Base-by-base conservation (phyloP, 2,888 invertebrate species). In the Zygothrica quintamaculata region DNA sequence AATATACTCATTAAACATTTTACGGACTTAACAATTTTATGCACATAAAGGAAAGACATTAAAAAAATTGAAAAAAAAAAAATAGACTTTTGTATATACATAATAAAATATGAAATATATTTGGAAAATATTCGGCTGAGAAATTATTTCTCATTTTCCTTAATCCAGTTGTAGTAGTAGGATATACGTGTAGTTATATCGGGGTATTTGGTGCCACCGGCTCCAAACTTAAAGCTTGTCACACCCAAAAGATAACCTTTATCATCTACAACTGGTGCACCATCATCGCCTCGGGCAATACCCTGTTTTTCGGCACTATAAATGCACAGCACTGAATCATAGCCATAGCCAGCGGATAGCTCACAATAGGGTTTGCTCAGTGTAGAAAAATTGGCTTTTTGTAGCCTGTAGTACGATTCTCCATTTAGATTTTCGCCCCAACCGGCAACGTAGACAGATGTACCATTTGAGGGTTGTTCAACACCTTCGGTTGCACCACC, bases 281-380 rank as follows among this genome's bases (percentile, higher is more conserved):
- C 90, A 26, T 84, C 85, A 65, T 91, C 90, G 1, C 90, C 90
- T 15, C 80, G 79, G 40, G 89, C 89, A 12, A 88, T 79, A 13
- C 91, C 90, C 59, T 86, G 70, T 4, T 84, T 70, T 13, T 62
- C 74, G 9, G 44, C 53, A 33, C 88, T 87, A 9, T 62, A 29
- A 50, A 90, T 68, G 58, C 90, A 90, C 12, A 89, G 44, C 0
- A 77, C 61, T 0, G 87, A 84, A 0, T 65, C 61, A n/a, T 88
- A 87, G 9, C 89, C 89, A 50, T 67, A 88, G 9, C 88, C 89
- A 12, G 87, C 87, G 1, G 53, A 39, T 0, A 59, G 51, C n/a
- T 88, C 84, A 29, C 90, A 90, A 1, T 48, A 48, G 0, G 67
- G 33, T 0, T 57, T 47, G 29, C 77, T 69, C 12, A 90, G 29